Evolutionary conservation across 2,888 invertebrate genomes (phyloP).

Genomic region (Amiota communis): DNA sequence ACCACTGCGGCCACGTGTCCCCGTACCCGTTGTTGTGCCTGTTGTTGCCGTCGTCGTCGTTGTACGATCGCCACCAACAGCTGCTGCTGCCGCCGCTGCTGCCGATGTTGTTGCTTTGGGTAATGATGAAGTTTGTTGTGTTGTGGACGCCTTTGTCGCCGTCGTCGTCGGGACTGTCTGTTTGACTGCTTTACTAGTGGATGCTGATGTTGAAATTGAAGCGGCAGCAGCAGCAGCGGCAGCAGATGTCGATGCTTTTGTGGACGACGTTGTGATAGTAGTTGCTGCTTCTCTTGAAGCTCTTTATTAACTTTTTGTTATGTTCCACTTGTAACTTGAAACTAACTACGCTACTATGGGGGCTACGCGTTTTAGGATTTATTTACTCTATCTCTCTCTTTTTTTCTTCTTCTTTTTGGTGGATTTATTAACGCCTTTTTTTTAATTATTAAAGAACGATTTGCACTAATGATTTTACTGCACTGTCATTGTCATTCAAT

Average conservation of each 20-base stretch:
- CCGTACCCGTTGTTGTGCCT: conserved; percentile 39
- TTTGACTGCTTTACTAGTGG: conserved; percentile 33
- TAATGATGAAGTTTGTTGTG: conserved; percentile 49
- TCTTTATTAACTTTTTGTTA: conserved; percentile 5
- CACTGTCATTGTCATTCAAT: no score
- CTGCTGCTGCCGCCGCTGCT: conserved; percentile 39
- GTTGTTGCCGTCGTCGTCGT: conserved; percentile 31
- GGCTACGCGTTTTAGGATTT: no score
- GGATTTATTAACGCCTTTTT: not conserved
- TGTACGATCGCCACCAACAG: conserved; percentile 33
- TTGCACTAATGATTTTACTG: no score
- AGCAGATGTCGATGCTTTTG: conserved; percentile 63
- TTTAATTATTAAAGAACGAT: no score
- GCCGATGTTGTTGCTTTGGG: conserved; percentile 37
- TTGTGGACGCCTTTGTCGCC: conserved; percentile 46
- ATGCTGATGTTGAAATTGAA: not conserved
- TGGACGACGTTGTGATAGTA: conserved; percentile 60
- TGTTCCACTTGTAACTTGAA: no score
- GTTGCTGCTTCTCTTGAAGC: no score
- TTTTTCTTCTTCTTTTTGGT: conserved; percentile 26
- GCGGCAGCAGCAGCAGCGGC: conserved; percentile 60
- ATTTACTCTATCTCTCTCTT: conserved; percentile 28
- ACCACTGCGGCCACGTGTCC: conserved; percentile 55
- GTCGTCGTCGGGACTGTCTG: conserved; percentile 14
- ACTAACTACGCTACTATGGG: no score